Evolutionary conservation across 1,140 invertebrate genomes (phyloP), one percentile per base, ranked within the genome.

Genomic region (Brevipalpus yothersi): DNA sequence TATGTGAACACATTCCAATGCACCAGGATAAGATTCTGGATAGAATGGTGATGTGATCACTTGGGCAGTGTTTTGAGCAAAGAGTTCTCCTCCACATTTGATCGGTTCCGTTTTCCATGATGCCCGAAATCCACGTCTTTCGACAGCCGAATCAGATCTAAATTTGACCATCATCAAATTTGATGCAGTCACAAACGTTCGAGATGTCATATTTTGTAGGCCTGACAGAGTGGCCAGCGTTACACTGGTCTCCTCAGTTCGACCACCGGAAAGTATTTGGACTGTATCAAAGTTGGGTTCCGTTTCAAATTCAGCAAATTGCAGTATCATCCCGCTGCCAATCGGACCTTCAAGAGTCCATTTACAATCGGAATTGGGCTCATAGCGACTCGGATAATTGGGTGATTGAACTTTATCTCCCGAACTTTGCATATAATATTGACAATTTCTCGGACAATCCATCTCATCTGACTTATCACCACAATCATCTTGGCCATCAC

Each of bases 101-200:
- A 89, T 85, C 12, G 86, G 86, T 70, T 92, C 88, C 68, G 72
- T 73, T 65, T 70, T 71, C 72, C 72, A 73, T 41, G 65, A 69
- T 4, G 71, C 72, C 56, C 73, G 65, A 72, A 94, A 95, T 58
- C 90, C 90, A 75, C 89, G 86, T 63, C 83, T 82, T 74, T 95
- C 90, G 31, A 93, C 87, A 3, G 86, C 84, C 12, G 82, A 82
- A 69, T 96, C 92, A 0, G 88, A 85, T 64, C 84, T 85, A 73
- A 96, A 96, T 72, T 92, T 93, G 61, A 97, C 81, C 60, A 94
- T 91, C 87, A 97, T 94, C 65, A 95, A 92, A 71, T 96, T 96
- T 15, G 88, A 91, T 17, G 88, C 90, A 0, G 90, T 92, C 5
- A 89, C 85, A 70, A 85, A 92, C 4, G 85, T 78, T 68, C 83